Evolutionary conservation across 2,113 vertebrate genomes (phyloP).

Genomic region (Syngnathus floridae): DNA sequence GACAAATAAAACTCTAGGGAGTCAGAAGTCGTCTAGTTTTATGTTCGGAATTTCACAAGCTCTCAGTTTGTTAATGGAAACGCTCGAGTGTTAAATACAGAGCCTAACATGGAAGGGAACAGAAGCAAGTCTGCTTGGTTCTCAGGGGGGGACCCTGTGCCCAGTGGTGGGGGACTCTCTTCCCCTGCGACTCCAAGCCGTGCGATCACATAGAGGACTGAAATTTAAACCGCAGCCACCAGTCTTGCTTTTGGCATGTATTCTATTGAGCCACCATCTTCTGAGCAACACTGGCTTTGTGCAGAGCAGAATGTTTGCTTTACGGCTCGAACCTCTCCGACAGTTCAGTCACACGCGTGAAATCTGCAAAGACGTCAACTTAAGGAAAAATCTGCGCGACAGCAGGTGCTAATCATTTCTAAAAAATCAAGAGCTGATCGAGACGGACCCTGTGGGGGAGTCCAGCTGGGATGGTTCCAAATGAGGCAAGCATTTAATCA

Average conservation of each 20-base stretch:
- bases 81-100: conserved; percentile 46
- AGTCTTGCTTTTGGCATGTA: conserved; percentile 45
- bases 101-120: conserved; percentile 30
- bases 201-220: conserved; percentile 42
- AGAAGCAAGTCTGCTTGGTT: conserved; percentile 27
- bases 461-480: conserved; percentile 30
- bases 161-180: neutral
- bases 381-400: conserved; percentile 17
- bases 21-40: conserved; percentile 49
- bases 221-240: conserved; percentile 61
- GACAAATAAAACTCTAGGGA: conserved; percentile 48
- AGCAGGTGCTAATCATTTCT: conserved; percentile 5
- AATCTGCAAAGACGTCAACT: conserved; percentile 40
- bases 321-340: conserved; percentile 35
- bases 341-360: conserved; percentile 24
- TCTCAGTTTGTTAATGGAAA: conserved; percentile 56
- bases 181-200: conserved; percentile 42
- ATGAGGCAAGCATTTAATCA: conserved; percentile 50
- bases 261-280: conserved; percentile 23
- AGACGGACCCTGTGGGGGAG: conserved; percentile 24
- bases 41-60: conserved; percentile 48
- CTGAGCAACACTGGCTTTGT: conserved; percentile 28
- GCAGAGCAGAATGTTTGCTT: conserved; percentile 39
- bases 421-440: conserved; percentile 40
- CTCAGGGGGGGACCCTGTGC: conserved; percentile 27